Conservation (phyloP, 1,140 invertebrate genomes). For the Bombus balteatus region DNA sequence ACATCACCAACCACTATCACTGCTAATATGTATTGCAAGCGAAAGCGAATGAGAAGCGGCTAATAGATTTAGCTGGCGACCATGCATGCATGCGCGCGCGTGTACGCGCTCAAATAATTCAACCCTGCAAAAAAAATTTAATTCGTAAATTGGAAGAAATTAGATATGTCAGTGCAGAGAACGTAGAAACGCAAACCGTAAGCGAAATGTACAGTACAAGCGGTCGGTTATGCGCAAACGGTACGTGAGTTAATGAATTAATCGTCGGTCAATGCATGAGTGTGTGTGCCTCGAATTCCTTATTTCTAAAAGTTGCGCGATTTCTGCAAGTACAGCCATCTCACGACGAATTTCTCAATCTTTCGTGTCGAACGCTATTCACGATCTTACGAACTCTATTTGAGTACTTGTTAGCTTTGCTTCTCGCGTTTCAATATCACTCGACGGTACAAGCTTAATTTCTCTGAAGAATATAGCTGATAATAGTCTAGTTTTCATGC, state of each 20-base stretch:
- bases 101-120: neutral
- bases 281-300: neutral
- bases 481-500: neutral
- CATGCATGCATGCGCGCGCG: neutral
- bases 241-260: neutral
- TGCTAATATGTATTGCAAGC: neutral
- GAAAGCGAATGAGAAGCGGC: conserved; percentile 40
- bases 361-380: neutral
- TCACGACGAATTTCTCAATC: conserved; percentile 18
- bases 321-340: conserved; percentile 46
- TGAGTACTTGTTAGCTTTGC: neutral
- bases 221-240: neutral
- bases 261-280: neutral
- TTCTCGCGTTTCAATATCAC: neutral
- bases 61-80: neutral
- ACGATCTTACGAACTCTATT: neutral
- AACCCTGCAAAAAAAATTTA: neutral
- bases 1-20: neutral
- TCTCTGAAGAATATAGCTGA: neutral
- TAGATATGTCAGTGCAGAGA: neutral
- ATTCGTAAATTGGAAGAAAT: neutral
- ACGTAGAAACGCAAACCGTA: neutral
- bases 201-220: neutral
- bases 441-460: neutral
- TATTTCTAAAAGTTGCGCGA: neutral